Conservation (phyloP, 2,888 invertebrate species). For the Folsomia manolachei region DNA sequence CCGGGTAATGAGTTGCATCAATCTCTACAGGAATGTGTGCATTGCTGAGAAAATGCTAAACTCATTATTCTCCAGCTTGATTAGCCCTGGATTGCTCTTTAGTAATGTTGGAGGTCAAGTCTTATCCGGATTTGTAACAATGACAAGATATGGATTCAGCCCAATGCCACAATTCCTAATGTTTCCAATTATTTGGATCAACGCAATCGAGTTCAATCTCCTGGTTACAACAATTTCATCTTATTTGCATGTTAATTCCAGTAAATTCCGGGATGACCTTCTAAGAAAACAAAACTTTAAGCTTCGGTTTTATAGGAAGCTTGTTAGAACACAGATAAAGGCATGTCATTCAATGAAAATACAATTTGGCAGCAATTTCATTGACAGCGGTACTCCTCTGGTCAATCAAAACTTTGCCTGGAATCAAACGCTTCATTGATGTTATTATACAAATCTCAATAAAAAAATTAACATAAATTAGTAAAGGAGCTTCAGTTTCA, state of each 20-base stretch:
- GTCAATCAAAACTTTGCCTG: background rate
- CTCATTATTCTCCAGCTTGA: background rate
- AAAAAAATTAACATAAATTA: too few relatives aligned
- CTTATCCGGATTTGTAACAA: background rate
- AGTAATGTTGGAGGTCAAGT: background rate
- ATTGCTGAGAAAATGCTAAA: background rate
- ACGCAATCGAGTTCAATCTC: background rate
- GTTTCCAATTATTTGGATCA: background rate
- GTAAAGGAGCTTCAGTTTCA: too few relatives aligned
- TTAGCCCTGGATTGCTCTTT: background rate
- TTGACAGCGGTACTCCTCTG: background rate
- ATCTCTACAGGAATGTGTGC: background rate
- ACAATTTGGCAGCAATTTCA: background rate
- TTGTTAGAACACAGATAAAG: background rate
- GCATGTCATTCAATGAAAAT: background rate
- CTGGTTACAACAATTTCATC: background rate
- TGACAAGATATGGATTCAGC: background rate
- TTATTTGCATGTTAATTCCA: background rate
- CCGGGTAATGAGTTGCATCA: background rate
- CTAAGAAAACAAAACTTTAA: background rate
- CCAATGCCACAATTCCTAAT: background rate
- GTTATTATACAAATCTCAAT: background rate
- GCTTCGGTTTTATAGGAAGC: background rate
- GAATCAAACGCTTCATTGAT: background rate
- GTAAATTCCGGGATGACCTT: background rate